phyloP scores from a whole-genome alignment of 2,888 invertebrate species.

The Temnothorax unifasciatus region DNA sequence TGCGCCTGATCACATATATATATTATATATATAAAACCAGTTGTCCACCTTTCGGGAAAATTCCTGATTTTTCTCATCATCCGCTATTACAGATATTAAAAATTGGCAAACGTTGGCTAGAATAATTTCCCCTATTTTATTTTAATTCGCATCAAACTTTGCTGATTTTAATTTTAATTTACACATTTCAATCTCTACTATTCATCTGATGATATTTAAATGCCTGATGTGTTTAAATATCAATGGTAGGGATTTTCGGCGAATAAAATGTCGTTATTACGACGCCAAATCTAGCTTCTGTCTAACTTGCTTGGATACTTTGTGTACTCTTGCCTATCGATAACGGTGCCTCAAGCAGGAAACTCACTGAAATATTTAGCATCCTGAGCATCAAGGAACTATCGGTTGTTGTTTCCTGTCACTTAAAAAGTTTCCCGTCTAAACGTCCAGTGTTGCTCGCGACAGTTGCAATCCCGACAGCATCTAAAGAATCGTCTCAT shows the following conservation, averaged over 20 bases:
- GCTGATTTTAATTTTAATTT: background rate
- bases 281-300: conserved; percentile 30
- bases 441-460: background rate
- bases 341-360: conserved; percentile 42
- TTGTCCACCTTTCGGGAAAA: conserved; percentile 51
- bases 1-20: conserved; percentile 24
- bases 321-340: conserved; percentile 35
- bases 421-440: conserved; percentile 28
- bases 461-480: conserved; percentile 22
- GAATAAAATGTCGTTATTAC: background rate
- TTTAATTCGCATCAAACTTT: background rate
- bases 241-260: background rate
- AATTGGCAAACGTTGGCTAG: background rate
- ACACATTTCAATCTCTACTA: background rate
- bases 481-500: background rate
- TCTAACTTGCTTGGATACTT: conserved; percentile 11
- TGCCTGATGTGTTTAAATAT: background rate
- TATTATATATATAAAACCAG: background rate
- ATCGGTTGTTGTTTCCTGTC: conserved; percentile 36
- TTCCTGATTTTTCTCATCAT: background rate
- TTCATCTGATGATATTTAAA: background rate
- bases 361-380: conserved; percentile 51
- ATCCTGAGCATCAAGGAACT: conserved; percentile 14
- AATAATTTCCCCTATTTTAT: background rate
- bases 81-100: background rate